Base-by-base conservation (phyloP, 2,888 invertebrate genomes). In the Liopterus haemorrhoidalis region DNA sequence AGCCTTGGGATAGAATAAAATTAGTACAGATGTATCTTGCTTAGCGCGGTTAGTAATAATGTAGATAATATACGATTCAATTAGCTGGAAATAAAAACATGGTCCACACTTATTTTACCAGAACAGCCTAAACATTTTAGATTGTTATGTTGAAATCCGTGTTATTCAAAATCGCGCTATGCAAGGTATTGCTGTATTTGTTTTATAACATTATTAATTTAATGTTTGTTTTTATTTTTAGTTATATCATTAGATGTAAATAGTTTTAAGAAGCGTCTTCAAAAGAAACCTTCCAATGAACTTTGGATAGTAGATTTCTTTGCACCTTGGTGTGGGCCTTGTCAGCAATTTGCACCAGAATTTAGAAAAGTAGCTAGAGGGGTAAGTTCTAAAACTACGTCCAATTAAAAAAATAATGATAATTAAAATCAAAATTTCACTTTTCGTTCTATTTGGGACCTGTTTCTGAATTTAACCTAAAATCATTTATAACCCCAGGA, bases 251-350 rank as follows among this genome's bases (percentile, higher is more conserved):
- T 86, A 41, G 73, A 71, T 35, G 67, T 69, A 8, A 63, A 68
- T 15, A 69, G 68, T 31, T 85, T 82, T 59, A 63, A 74, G 28
- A 55, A 65, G 14, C 62, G 64, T 46, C 70, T 85, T 20, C 63
- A 67, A 9, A 64, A 71, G 18, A 77, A 80, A 56, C 67, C 69
- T 2, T 58, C 61, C 5, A 68, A 72, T 33, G 73, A 76, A 46
- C 62, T 82, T 3, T 84, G 82, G 81, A 60, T 81, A 16, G 76
- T 85, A 2, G 82, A 83, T 66, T 85, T 78, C 65, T 84, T 72
- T 61, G 82, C 81, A 8, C 79, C 82, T 1, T 84, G 83, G 83
- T 86, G 85, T 67, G 79, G 77, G 2, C 83, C 83, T 1, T 86
- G 85, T 60, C 79, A 80, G 57, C 75, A 77, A 59, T 66, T 86